Base-by-base conservation (phyloP, 2,888 invertebrate species). In the Heliconius aoede region DNA sequence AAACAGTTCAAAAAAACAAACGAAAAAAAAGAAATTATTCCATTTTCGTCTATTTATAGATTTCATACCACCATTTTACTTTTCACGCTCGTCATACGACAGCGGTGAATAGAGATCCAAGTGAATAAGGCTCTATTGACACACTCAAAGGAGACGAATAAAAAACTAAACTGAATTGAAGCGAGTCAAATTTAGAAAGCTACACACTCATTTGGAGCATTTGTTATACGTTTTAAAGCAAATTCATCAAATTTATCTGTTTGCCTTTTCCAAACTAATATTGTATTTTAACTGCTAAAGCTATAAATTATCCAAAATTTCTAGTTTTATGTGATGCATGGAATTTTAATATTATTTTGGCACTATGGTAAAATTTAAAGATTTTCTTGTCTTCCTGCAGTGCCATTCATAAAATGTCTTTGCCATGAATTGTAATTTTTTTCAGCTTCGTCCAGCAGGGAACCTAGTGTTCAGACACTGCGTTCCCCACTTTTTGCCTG, bases 111-210 rank as follows among this genome's bases (percentile, higher is more conserved):
- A n/a, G n/a, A 32, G 13, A n/a, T 36, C 24, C 32, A 36, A 24
- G 64, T 65, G 36, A n/a, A 65, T 24, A 65, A n/a, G 15, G 7
- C 13, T 65, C 64, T 32, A 65, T 11, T 36, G 64, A 65, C 64
- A 65, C 64, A 36, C n/a, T 65, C 36, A 65, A 65, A 65, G 24
- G 64, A n/a, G 24, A 13, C 3, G 15, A 64, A 65, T 36, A 24
- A 65, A 65, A 36, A 36, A 65, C 36, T 65, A 13, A 65, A 36
- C 13, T 36, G 30, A 30, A 62, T 4, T 30, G 64, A 65, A 24
- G n/a, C 7, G 64, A 36, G 13, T 62, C 21, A 9, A 62, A 30
- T 36, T 36, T n/a, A 65, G n/a, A 64, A 21, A 13, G 18, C 32
- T 36, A 36, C n/a, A 65, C 13, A 36, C 13, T 65, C 9, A 7